A percentile compares a stretch with the other conserved stretches of the same genome.
Conservation (phyloP, 1,140 invertebrate genomes). For the Homalodisca vitripennis region DNA sequence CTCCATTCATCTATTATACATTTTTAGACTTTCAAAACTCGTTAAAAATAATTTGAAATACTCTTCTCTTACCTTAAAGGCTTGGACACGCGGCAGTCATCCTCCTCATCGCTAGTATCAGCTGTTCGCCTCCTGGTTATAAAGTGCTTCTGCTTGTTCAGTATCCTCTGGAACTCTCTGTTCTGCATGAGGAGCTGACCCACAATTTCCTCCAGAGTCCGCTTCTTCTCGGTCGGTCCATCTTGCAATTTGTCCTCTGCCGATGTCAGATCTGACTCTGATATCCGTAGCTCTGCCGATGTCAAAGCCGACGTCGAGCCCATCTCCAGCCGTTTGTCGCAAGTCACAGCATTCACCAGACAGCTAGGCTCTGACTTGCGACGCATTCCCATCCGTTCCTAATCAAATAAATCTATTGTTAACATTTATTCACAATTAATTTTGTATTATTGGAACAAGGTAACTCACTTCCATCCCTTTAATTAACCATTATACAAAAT, state of each 20-base stretch:
- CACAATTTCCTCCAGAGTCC: constrained; percentile 76
- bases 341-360: constrained; percentile 17
- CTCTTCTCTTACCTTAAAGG: no score
- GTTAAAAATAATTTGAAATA: no score
- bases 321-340: neutral
- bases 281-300: constrained; percentile 32
- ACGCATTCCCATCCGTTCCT: constrained; percentile 49
- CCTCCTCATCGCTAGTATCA: constrained; percentile 55
- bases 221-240: constrained; percentile 44
- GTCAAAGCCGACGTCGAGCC: constrained; percentile 12
- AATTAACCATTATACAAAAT: no score
- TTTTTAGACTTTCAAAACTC: no score
- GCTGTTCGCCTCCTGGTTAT: constrained; percentile 56
- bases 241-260: constrained; percentile 47
- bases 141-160: constrained; percentile 66
- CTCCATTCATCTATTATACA: no score
- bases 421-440: neutral
- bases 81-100: constrained; percentile 46
- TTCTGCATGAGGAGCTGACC: constrained; percentile 80
- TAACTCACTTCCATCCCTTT: no score
- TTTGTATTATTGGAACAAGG: no score
- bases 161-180: constrained; percentile 74
- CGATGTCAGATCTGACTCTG: constrained; percentile 35
- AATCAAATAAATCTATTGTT: constrained; percentile 5
- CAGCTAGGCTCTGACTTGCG: constrained; percentile 30